Evolutionary conservation across 2,113 vertebrate species (phyloP), one percentile per base, ranked within the genome.

Genomic region (Mola mola): DNA sequence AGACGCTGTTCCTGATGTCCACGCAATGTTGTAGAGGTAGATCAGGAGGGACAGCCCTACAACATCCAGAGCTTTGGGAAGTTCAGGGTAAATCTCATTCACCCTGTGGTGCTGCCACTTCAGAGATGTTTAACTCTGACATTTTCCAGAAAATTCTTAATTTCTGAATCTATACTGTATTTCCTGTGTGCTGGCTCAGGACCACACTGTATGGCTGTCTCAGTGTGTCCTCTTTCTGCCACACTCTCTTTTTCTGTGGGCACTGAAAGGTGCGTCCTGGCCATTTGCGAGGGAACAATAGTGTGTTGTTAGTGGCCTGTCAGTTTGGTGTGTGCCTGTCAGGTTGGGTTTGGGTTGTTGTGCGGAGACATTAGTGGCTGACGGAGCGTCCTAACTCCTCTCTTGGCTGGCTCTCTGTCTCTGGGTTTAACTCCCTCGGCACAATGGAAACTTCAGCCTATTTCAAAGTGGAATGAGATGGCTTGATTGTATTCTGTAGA

Each of bases 361-460:
- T 78, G 74, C 53, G 21, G 81, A 88, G 85, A 90, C 52, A 70
- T 80, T 78, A 52, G 42, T 10, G 63, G 50, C 77, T 86, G 84
- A 88, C 71, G 81, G 86, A 82, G 86, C 79, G 83, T 67, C 67
- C 69, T 81, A 85, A 88, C 82, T 82, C 75, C 77, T 82, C 80
- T 86, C 61, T 79, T 84, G 82, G 85, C 79, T 63, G 63, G 52
- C 48, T 66, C 49, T 59, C 62, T 64, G 60, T 76, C 69, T 81
- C 55, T 36, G 49, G 52, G 60, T 62, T 70, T 63, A 78, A 73
- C 66, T 33, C 62, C 65, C 51, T 55, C 36, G 48, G 67, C 64
- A 81, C 72, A 83, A 85, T 69, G 46, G 42, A 83, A 72, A 67
- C 78, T 73, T 72, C 62, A 81, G 63, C 62, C 62, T 43, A 17